Base-by-base conservation (phyloP, 2,797 vertebrate genomes). In the Saxicola maurus region DNA sequence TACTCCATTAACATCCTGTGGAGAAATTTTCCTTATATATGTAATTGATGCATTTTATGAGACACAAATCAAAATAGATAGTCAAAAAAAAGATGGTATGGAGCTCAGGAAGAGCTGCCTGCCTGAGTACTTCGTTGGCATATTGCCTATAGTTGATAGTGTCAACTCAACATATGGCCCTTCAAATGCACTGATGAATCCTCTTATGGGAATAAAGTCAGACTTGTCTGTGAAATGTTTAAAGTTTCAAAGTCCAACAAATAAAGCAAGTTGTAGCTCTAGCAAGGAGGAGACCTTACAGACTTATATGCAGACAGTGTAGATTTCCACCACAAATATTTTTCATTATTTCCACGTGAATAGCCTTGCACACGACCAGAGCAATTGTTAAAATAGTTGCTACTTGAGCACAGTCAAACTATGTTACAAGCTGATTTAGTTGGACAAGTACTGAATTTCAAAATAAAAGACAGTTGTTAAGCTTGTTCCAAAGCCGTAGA, bases 31-130 rank as follows among this genome's bases (percentile, higher is more conserved):
- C 66, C 48, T 65, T 80, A 76, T 92, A 83, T 94, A 94, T n/a
- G 73, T 83, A 87, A 94, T 77, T 83, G 92, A 95, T 87, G 72
- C 64, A 86, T 91, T 95, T 92, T 90, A 86, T 75, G 73, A 95
- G 86, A 94, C 93, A 95, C 79, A 92, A 88, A 94, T 92, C 85
- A 94, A 92, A 96, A 93, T 84, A 95, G 83, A 93, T 78, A 83
- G 75, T 94, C 82, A 82, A 94, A 91, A 92, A 89, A 81, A 71
- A 85, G 82, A 93, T 86, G 56, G 30, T 37, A 66, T 78, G 59
- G 62, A 92, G 86, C 83, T 86, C 49, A 42, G 82, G 60, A 90
- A 80, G 45, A 85, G 73, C 90, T 95, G 94, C 86, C 73, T 89
- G 77, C 85, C 82, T 82, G 86, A 95, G 94, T 91, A 92, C 68